Evolutionary conservation across 2,888 invertebrate species (phyloP), one percentile per base, ranked within the genome.

Genomic region (Hylaea fasciaria): DNA sequence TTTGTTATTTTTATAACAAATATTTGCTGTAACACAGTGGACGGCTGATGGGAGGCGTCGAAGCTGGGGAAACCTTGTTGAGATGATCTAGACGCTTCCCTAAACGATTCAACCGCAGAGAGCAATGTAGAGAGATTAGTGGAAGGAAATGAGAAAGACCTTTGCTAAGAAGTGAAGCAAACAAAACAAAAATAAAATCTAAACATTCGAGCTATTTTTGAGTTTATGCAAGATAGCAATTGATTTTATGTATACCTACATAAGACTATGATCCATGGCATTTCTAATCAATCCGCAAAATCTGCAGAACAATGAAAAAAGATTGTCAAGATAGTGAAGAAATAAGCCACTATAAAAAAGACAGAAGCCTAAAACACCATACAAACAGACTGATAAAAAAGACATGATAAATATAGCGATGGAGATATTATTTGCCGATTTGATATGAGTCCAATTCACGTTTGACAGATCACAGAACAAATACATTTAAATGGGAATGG

Each of bases 381-480:
- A 55, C 54, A 61, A 46, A 35, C 35, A 55, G 41, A 17, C 43
- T n/a, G 32, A 52, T 52, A 63, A 66, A 66, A 66, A 46, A 57
- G 43, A 22, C 48, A 64, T 57, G 58, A 63, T 57, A 47, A 47
- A 63, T 58, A 61, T 58, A 61, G 61, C 49, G 56, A 17, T 35
- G 14, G 43, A 62, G 57, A 62, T 62, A 53, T 50, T 46, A 51
- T 54, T 50, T 53, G 53, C 50, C 61, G 46, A 58, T 58, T 57
- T 47, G 61, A 65, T 62, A 65, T 35, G 58, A 63, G 59, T 62
- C 61, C 55, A 63, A 63, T 72, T 69, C 69, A 69, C 62, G 68
- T 74, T 71, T 77, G 74, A 74, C 77, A 76, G 67, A 56, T 62
- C 50, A 62, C 69, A 73, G 70, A 73, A 74, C 70, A 67, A 59